Percentiles rank a stretch among this genome's conserved stretches.
Conservation (phyloP, 1,140 invertebrate genomes). For the Sinella curviseta region DNA sequence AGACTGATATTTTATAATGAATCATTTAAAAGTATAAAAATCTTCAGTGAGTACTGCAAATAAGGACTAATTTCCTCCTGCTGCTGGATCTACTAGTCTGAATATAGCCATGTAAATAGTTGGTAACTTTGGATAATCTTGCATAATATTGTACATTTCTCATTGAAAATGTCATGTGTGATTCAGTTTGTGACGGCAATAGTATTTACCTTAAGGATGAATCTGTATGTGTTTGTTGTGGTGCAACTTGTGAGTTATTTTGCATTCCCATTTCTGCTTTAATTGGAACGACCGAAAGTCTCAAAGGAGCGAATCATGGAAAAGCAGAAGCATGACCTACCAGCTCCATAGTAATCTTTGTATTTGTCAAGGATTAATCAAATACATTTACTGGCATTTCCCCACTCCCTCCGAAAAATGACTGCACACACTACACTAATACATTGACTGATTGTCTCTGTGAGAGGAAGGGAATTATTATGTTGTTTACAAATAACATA, state of each 20-base stretch:
- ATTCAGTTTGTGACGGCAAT: too few species aligned
- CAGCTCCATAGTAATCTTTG: neutral
- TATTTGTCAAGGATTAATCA: neutral
- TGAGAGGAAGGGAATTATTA: neutral
- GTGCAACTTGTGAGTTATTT: neutral
- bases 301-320: neutral
- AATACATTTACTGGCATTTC: neutral
- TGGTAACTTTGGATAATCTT: too few species aligned
- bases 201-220: too few species aligned
- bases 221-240: neutral
- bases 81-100: too few species aligned
- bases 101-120: too few species aligned
- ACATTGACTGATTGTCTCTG: neutral
- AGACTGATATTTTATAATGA: too few species aligned
- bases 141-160: too few species aligned
- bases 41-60: too few species aligned
- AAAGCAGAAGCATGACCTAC: neutral
- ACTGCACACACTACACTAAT: neutral
- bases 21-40: too few species aligned
- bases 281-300: neutral
- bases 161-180: too few species aligned
- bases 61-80: too few species aligned
- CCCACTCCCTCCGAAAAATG: neutral
- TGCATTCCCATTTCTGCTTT: neutral
- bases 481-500: too few species aligned